Evolutionary conservation across 2,888 invertebrate species (phyloP).

Genomic region (Dasysyrphus tricinctus): DNA sequence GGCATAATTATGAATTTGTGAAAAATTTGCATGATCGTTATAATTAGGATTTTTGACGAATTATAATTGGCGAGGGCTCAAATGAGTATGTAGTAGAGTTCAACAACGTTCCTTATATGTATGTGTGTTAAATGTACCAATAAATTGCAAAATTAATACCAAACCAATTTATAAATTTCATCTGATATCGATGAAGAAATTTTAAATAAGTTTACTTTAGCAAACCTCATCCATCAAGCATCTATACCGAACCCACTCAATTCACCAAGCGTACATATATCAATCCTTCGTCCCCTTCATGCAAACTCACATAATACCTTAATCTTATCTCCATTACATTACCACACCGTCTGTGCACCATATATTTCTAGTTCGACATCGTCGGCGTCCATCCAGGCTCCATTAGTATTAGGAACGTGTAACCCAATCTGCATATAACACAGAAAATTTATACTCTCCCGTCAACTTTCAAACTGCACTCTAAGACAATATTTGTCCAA

Average conservation of each 20-base stretch:
- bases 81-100: neutral
- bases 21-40: too few relatives aligned
- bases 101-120: neutral
- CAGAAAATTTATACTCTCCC: slow-evolving; percentile 62
- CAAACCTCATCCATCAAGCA: slow-evolving; percentile 16
- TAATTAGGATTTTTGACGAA: too few relatives aligned
- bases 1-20: too few relatives aligned
- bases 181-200: neutral
- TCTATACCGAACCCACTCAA: neutral
- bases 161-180: slow-evolving; percentile 14
- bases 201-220: slow-evolving; percentile 8
- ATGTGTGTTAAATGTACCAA: neutral
- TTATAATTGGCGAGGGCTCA: too few relatives aligned
- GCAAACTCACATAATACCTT: slow-evolving; percentile 52
- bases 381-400: slow-evolving; percentile 10
- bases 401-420: slow-evolving; percentile 58
- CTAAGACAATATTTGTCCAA: slow-evolving; percentile 75
- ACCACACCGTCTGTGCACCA: slow-evolving; percentile 26
- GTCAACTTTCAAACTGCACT: slow-evolving; percentile 67
- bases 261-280: neutral
- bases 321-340: slow-evolving; percentile 62
- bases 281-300: slow-evolving; percentile 54
- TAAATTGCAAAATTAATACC: neutral
- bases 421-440: slow-evolving; percentile 53
- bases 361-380: slow-evolving; percentile 39